These are phyloP conservation scores for Mylabris phalerata DNA, from an alignment of 1,140 invertebrate genomes.

Conservation along the genomic window DNA sequence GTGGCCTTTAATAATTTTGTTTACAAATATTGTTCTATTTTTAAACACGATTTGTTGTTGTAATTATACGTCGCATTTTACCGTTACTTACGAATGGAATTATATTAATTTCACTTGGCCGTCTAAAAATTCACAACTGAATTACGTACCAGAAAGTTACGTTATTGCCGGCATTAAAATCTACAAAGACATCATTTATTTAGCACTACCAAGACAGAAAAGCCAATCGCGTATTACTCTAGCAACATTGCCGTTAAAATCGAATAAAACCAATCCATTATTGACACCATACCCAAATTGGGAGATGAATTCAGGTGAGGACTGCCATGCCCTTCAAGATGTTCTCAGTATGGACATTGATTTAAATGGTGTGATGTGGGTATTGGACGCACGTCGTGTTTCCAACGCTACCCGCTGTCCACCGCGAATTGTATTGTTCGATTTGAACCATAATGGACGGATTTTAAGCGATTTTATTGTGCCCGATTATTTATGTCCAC, in stretches of 20 bases:
- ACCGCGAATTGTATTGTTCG: conserved; percentile 57
- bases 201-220: conserved; percentile 41
- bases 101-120: conserved; percentile 40
- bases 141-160: conserved; percentile 37
- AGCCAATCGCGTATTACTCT: conserved; percentile 41
- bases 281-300: conserved; percentile 25
- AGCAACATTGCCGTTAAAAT: conserved; percentile 19
- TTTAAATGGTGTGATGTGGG: conserved; percentile 59
- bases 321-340: conserved; percentile 21
- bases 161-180: conserved; percentile 40
- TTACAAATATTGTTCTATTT: neutral
- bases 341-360: conserved; percentile 61
- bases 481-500: conserved; percentile 18
- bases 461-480: conserved; percentile 46
- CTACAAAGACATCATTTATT: conserved; percentile 38
- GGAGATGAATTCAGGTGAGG: conserved; percentile 19
- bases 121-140: conserved; percentile 21
- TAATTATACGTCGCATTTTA: neutral
- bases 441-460: conserved; percentile 51
- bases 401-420: conserved; percentile 44
- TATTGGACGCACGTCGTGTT: conserved; percentile 55
- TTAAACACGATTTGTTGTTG: no score
- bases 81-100: conserved; percentile 34
- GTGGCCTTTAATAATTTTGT: neutral
- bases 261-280: conserved; percentile 21